A percentile compares a stretch with the other conserved stretches of the same genome.
phyloP scores from a whole-genome alignment of 2,888 invertebrate genomes.

The Cryptocephalus primarius region DNA sequence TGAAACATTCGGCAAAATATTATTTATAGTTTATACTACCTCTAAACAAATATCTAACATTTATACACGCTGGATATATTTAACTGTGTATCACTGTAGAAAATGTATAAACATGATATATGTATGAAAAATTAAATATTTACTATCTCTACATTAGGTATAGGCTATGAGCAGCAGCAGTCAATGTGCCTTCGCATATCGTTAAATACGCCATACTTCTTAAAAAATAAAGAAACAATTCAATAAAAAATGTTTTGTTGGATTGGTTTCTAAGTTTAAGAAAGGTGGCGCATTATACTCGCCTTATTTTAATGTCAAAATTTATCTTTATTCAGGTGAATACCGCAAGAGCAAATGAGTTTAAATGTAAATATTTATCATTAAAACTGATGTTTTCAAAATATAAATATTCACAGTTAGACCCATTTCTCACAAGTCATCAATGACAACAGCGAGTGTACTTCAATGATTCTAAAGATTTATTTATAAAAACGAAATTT shows the following conservation, averaged over 20 bases:
- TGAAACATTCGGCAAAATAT: too few relatives aligned
- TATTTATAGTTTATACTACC: too few relatives aligned
- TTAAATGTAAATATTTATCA: slow-evolving; percentile 3
- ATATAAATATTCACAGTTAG: background rate
- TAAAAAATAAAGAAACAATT: too few relatives aligned
- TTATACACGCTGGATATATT: too few relatives aligned
- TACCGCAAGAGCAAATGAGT: too few relatives aligned
- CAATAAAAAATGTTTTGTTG: too few relatives aligned
- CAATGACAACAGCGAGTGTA: background rate
- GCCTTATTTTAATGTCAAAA: slow-evolving; percentile 7
- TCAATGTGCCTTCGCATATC: slow-evolving; percentile 11
- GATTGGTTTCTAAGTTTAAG: slow-evolving; percentile 1
- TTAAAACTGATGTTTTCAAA: slow-evolving; percentile 1
- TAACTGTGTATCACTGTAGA: background rate
- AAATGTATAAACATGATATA: slow-evolving; percentile 1
- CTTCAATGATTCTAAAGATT: slow-evolving; percentile 2
- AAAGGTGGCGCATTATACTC: slow-evolving; percentile 2
- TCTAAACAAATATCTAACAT: too few relatives aligned
- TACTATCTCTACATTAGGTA: slow-evolving; percentile 5
- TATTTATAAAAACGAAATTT: slow-evolving; percentile 4
- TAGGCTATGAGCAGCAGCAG: slow-evolving; percentile 8
- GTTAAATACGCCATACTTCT: background rate
- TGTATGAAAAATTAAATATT: background rate
- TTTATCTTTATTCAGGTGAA: too few relatives aligned
- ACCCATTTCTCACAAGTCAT: too few relatives aligned